These are phyloP conservation scores for Phengaris alcon DNA, from an alignment of 2,888 invertebrate species.

Conservation along the genomic window DNA sequence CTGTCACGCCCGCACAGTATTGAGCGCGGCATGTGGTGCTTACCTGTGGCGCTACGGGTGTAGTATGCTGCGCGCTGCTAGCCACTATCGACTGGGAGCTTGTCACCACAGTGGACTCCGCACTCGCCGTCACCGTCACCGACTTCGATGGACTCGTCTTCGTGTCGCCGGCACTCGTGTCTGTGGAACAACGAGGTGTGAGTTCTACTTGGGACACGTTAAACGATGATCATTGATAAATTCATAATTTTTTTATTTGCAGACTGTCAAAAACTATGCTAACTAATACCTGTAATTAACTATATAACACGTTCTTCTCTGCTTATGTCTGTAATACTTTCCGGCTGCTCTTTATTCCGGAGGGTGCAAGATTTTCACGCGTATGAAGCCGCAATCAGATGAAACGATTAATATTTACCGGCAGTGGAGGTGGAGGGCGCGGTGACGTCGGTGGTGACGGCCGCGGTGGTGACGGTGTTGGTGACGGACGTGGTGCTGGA, in stretches of 20 bases:
- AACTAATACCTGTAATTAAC: too few relatives aligned
- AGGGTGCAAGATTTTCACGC: too few relatives aligned
- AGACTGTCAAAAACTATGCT: too few relatives aligned
- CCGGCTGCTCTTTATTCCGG: too few relatives aligned
- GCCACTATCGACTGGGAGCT: conserved; percentile 38
- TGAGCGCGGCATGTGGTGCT: too few relatives aligned
- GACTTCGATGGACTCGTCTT: conserved; percentile 46
- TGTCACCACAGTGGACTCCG: conserved; percentile 32
- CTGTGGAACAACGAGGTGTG: background rate
- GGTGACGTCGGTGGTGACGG: conserved; percentile 36
- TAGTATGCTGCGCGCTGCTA: conserved; percentile 53
- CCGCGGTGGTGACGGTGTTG: conserved; percentile 39
- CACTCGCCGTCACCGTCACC: conserved; percentile 26
- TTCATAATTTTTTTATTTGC: too few relatives aligned
- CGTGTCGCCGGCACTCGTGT: conserved; percentile 27
- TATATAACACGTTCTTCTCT: too few relatives aligned
- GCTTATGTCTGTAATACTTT: too few relatives aligned
- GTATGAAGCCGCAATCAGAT: too few relatives aligned
- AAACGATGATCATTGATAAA: too few relatives aligned
- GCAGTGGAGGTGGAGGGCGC: conserved; percentile 35
- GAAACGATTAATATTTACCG: conserved; percentile 30
- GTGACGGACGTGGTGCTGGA: conserved; percentile 38
- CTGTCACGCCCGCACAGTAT: too few relatives aligned
- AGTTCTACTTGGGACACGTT: background rate
- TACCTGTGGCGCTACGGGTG: conserved; percentile 55